These are phyloP conservation scores for Pampus argenteus DNA, from an alignment of 2,797 vertebrate genomes.

Conservation along the genomic window DNA sequence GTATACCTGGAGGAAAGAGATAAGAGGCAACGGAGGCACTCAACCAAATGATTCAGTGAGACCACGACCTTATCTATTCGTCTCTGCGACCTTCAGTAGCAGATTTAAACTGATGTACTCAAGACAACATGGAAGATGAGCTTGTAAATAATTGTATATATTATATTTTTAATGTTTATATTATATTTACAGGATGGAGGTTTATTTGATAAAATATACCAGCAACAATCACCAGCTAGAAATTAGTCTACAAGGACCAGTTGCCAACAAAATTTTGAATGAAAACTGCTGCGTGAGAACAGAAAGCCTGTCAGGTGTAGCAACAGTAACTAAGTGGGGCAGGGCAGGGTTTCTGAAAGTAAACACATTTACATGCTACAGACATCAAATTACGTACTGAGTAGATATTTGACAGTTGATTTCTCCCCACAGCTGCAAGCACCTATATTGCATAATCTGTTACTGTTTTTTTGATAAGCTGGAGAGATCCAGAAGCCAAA, in stretches of 20 bases:
- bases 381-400: neutral
- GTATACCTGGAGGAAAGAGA: slow-evolving; percentile 65
- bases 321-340: too few relatives aligned
- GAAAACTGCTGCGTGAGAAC: too few relatives aligned
- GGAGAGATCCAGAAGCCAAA: slow-evolving; percentile 36
- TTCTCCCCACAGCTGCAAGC: neutral
- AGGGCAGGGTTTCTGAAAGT: neutral
- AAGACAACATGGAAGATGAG: slow-evolving; percentile 2
- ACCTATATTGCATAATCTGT: slow-evolving; percentile 16
- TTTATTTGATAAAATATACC: too few relatives aligned
- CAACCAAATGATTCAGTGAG: slow-evolving; percentile 40
- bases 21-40: slow-evolving; percentile 37
- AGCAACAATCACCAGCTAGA: too few relatives aligned
- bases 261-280: too few relatives aligned
- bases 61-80: slow-evolving; percentile 4
- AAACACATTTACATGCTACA: neutral
- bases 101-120: neutral
- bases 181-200: neutral
- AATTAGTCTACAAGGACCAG: too few relatives aligned
- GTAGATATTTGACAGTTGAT: slow-evolving; percentile 10
- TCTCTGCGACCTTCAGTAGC: slow-evolving; percentile 14
- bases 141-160: neutral
- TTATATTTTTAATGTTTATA: neutral
- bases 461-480: slow-evolving; percentile 29
- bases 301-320: too few relatives aligned